A percentile compares a stretch with the other conserved stretches of the same genome.
Evolutionary conservation across 2,113 vertebrate species (phyloP).

Genomic region (Odobenus rosmarus): DNA sequence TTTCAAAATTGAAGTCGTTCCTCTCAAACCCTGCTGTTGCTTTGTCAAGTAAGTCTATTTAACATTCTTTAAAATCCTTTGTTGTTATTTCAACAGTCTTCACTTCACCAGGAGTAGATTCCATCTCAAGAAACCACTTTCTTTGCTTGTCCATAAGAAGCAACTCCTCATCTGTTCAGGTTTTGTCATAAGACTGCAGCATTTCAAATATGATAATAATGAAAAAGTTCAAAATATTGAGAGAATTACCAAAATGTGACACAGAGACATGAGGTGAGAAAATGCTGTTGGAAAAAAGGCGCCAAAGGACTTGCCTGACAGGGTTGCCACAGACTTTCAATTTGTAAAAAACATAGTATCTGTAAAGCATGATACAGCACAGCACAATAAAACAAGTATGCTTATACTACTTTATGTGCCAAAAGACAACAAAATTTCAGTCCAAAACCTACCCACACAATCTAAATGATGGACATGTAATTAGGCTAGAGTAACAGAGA

Average conservation of each 20-base stretch:
- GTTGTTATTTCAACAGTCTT: background rate
- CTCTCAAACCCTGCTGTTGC: background rate
- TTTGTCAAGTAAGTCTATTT: background rate
- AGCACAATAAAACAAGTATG: background rate
- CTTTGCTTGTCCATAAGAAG: background rate
- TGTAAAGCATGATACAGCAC: background rate
- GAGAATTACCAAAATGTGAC: background rate
- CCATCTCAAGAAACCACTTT: background rate
- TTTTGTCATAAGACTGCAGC: background rate
- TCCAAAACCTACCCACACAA: background rate
- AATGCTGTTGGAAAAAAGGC: background rate
- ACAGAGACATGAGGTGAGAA: background rate
- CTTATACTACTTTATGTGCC: background rate
- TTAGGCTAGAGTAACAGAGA: background rate
- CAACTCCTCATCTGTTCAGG: background rate
- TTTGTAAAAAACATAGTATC: background rate
- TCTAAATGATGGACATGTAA: background rate
- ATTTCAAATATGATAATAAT: background rate
- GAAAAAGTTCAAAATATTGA: background rate
- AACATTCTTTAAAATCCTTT: background rate
- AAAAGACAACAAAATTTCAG: background rate
- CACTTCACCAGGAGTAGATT: background rate
- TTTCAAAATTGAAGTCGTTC: background rate
- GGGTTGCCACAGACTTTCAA: background rate
- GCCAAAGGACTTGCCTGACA: background rate